Base-by-base conservation (phyloP, 2,113 vertebrate genomes). In the Nothocercus nigrocapillus region DNA sequence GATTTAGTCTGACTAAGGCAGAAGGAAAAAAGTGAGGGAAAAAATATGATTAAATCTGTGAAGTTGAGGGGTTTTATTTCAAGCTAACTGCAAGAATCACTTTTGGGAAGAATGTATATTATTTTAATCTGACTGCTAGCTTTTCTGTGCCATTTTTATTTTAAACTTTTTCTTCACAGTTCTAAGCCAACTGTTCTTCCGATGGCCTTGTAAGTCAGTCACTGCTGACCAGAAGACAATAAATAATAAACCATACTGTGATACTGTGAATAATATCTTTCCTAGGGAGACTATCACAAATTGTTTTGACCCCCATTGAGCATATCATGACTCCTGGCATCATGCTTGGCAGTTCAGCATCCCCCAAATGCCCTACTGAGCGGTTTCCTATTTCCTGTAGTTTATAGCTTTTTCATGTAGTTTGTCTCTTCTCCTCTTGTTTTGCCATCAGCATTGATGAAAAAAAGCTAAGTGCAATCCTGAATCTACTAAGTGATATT, bases 251-350 rank as follows among this genome's bases (percentile, higher is more conserved):
- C 77, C 25, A 72, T 77, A 87, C 91, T 90, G 24, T 91, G 40
- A 44, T 36, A 36, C 36, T 36, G 36, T 36, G 36, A 59, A 94
- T 93, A 91, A 95, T 69, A 92, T 38, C 45, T 38, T 90, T 95
- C 61, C 67, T 75, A 67, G 62, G 70, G 83, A 95, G 68, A 92
- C 78, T 70, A 85, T 70, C 66, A 73, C 19, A 5, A 75, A 95
- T 68, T 88, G 74, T 63, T 92, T 95, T 94, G 68, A 70, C 92
- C 73, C 94, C 89, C 92, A 53, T 91, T 95, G 94, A 94, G 85
- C 70, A 42, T 77, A 80, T 80, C 85, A 81, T 80, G 79, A 82
- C 42, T 88, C 72, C 66, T 89, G 54, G 30, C 73, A 63, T 74
- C 76, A 73, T 85, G 42, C 68, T 94, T 97, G 84, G 64, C 84